These are phyloP conservation scores for Cygnus buccinator DNA, from an alignment of 2,113 vertebrate genomes.

Conservation along the genomic window DNA sequence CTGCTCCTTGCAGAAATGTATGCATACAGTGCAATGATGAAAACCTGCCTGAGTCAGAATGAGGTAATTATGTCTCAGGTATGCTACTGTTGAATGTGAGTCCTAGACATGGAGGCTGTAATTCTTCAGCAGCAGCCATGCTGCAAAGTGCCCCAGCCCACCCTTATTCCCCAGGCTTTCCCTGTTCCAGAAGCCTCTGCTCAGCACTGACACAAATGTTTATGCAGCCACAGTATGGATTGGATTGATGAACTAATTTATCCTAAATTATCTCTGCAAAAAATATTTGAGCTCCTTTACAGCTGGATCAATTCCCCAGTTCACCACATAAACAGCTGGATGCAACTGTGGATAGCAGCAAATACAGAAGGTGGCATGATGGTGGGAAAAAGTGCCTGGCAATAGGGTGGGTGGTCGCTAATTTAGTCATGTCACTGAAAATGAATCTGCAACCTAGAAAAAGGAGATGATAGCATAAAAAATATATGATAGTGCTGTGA, in stretches of 20 bases:
- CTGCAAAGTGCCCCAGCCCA: background rate
- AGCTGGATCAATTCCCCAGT: constrained; percentile 31
- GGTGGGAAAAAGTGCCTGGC: background rate
- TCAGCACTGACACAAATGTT: background rate
- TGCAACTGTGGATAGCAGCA: background rate
- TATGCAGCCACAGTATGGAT: constrained; percentile 52
- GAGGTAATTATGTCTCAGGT: background rate
- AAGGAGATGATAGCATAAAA: background rate
- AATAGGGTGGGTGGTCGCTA: background rate
- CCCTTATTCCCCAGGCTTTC: background rate
- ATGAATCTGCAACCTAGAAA: background rate
- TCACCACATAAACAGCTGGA: constrained; percentile 17
- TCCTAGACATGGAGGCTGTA: fast-evolving
- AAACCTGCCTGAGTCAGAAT: background rate
- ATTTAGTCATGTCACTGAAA: fast-evolving
- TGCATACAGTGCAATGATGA: background rate
- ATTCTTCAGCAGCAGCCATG: background rate
- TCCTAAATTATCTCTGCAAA: constrained; percentile 28
- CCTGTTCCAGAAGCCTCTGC: background rate
- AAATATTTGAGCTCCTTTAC: constrained; percentile 1
- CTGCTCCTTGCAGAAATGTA: background rate
- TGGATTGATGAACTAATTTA: constrained; percentile 58
- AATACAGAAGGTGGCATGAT: background rate
- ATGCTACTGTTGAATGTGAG: background rate
- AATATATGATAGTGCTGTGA: background rate